Conservation (phyloP, 2,113 vertebrate species). For the Centropus bengalensis region DNA sequence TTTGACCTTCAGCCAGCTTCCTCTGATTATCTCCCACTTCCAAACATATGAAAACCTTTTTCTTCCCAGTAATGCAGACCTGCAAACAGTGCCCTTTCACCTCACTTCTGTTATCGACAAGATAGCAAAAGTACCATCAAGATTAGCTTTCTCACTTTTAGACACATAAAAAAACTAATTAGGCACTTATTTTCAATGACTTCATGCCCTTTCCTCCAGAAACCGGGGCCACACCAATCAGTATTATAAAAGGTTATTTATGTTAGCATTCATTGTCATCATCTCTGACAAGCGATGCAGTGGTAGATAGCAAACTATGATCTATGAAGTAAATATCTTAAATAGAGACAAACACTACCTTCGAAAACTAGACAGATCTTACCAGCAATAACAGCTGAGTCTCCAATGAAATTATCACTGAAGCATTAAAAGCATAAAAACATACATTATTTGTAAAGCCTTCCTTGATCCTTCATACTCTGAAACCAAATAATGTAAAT, state of each 20-base stretch:
- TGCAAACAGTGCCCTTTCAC: background rate
- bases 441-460: background rate
- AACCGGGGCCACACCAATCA: background rate
- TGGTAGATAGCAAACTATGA: background rate
- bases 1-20: background rate
- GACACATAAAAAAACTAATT: background rate
- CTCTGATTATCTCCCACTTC: background rate
- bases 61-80: background rate
- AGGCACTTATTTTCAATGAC: background rate
- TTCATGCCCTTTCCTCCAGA: background rate
- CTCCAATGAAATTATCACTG: background rate
- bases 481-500: background rate
- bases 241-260: background rate
- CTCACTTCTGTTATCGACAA: background rate
- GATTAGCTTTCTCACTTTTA: background rate
- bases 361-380: background rate
- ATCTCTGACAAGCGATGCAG: background rate
- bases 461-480: background rate
- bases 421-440: background rate
- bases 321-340: background rate
- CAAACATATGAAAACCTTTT: background rate
- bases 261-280: fast-evolving
- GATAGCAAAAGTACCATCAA: background rate
- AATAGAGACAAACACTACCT: background rate
- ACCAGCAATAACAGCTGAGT: background rate